Evolutionary conservation across 2,888 invertebrate genomes (phyloP), one percentile per base, ranked within the genome.

Genomic region (Thumatha senex): DNA sequence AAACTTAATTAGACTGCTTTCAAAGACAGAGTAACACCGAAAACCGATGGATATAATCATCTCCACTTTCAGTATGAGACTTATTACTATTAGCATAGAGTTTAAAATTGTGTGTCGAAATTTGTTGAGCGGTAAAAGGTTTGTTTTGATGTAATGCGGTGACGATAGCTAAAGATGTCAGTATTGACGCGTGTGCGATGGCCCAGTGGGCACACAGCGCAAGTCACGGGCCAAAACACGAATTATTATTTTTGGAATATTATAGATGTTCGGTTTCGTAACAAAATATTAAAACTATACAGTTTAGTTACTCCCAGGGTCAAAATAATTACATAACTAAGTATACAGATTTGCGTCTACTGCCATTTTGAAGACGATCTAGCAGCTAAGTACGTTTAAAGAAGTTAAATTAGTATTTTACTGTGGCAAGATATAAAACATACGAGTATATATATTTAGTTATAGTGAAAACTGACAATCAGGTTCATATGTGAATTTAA

Each of bases 1-100:
- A 89, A 89, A 89, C 86, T 82, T 87, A 89, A 89, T 88, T 89
- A 89, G 89, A 79, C 85, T 82, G 84, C 88, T 88, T 83, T 90
- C 82, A 83, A 85, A 86, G 86, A 82, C 82, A 80, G 77, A 78
- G 76, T 70, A 78, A 79, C 74, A 74, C 79, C 70, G 67, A 72
- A 67, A 72, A 70, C 72, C 75, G 70, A 46, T 61, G 54, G 13
- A 45, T 43, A 12, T 48, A 39, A 61, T 52, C 40, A 38, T 51
- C 10, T 48, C n/a, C 40, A 47, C 54, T 42, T 38, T 18, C 48
- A 24, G 48, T 34, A 2, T 57, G 46, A 56, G 54, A 65, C 62
- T 61, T 82, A 67, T 68, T 38, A 7, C 0, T 2, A 48, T 34
- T 1, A 35, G 0, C 0, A 54, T 80, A 82, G 62, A 69, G 83